Evolutionary conservation across 2,797 vertebrate genomes (phyloP).

Genomic region (Mallotus villosus): DNA sequence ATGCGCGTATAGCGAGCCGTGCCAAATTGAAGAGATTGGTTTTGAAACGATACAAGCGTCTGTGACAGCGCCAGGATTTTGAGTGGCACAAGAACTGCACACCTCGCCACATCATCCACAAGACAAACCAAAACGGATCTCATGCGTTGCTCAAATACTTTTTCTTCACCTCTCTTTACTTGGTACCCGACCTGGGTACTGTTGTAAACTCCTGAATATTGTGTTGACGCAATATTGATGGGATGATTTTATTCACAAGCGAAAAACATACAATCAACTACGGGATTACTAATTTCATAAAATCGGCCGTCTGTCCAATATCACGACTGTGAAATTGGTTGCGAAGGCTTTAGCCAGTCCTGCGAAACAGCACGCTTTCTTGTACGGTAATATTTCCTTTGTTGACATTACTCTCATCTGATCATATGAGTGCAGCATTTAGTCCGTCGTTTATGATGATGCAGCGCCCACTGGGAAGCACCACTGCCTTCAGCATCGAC

Average conservation of each 20-base stretch:
- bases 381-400: constrained; percentile 27
- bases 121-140: constrained; percentile 17
- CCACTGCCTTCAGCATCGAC: constrained; percentile 96
- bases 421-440: constrained; percentile 88
- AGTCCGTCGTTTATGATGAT: constrained; percentile 90
- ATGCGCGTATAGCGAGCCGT: constrained; percentile 11
- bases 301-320: constrained; percentile 2
- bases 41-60: constrained; percentile 8
- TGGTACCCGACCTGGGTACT: neutral
- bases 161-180: constrained; percentile 31
- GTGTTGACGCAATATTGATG: constrained; percentile 31
- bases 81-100: constrained; percentile 35
- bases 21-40: constrained; percentile 21
- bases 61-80: constrained; percentile 22
- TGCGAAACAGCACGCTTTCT: constrained; percentile 10
- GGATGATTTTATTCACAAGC: constrained; percentile 31
- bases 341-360: constrained; percentile 11
- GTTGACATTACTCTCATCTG: constrained; percentile 36
- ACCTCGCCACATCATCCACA: constrained; percentile 20
- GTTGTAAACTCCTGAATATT: neutral
- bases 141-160: constrained; percentile 25
- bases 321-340: constrained; percentile 7
- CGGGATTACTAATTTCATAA: constrained; percentile 33
- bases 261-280: constrained; percentile 19
- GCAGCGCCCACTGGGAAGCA: constrained; percentile 94